Evolutionary conservation across 2,888 invertebrate genomes (phyloP), one percentile per base, ranked within the genome.

Genomic region (Orthosia incerta): DNA sequence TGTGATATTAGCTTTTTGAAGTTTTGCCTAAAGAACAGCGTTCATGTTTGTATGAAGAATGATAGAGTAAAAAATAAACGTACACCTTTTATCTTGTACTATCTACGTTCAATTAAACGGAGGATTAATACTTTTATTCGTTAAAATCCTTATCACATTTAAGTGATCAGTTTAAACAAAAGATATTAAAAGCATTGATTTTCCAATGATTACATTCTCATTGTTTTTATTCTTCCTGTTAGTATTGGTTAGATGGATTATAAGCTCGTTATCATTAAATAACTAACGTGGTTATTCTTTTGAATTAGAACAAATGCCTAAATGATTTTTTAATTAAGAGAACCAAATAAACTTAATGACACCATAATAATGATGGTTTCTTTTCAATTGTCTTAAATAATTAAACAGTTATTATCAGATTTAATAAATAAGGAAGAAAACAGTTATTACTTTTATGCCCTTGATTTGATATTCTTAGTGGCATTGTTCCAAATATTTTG

Each of bases 401-500:
- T 26, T 26, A 26, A 39, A 55, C 12, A n/a, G 12, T 13, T 48
- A 48, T n/a, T 7, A 70, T 76, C 13, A 60, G 7, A 51, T 61
- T 59, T 11, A 15, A 50, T 62, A 55, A 50, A 65, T 56, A 50
- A 31, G 16, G 57, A 79, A 70, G 55, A 61, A 76, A 66, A n/a
- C 39, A 46, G 46, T 66, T 2, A 73, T 74, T 61, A 57, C 20
- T 72, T 71, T 57, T 59, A 51, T 84, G 60, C 56, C 71, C 64
- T 80, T 75, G 63, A 61, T 77, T 61, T 74, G 39, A 67, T 53
- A 64, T 73, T 60, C 7, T 39, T 12, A 23, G 59, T 84, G 86
- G 80, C 86, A 84, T 48, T 74, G 62, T 75, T 86, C 80, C 84
- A 84, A 86, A 62, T 72, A 48, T 61, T 71, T 56, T 51, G 18